Percentiles rank a stretch among this genome's conserved stretches.
Conservation (phyloP, 92 coral and sea anemone species). For the Siderastrea siderea region DNA sequence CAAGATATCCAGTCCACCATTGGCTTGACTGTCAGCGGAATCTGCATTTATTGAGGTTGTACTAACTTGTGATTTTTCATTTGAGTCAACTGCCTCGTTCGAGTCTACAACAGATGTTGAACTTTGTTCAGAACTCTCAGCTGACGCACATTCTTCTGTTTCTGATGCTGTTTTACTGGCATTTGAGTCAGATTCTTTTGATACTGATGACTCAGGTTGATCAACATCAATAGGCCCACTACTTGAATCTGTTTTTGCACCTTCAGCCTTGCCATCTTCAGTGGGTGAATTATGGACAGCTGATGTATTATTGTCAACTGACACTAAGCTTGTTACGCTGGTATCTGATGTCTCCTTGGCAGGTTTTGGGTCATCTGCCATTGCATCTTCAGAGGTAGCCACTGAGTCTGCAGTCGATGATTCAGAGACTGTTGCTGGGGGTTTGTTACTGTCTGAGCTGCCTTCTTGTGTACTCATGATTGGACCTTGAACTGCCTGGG, state of each 20-base stretch:
- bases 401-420: not conserved
- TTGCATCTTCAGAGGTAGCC: not conserved
- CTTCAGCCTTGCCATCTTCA: not conserved
- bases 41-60: not conserved
- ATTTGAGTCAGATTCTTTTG: not conserved
- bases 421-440: not conserved
- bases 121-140: not conserved
- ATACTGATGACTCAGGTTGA: not conserved
- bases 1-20: slow-evolving; percentile 15
- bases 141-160: not conserved
- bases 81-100: not conserved
- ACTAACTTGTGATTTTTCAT: not conserved
- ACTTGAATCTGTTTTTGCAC: not conserved
- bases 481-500: slow-evolving; percentile 1
- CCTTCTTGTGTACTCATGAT: slow-evolving; percentile 24
- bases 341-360: not conserved
- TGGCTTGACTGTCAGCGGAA: not conserved
- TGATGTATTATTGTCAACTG: slow-evolving; percentile 23
- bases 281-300: not conserved
- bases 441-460: not conserved
- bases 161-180: not conserved
- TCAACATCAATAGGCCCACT: not conserved
- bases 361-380: not conserved
- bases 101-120: not conserved
- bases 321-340: slow-evolving; percentile 7